phyloP scores from a whole-genome alignment of 2,888 invertebrate species.

The Eucera pruinosa region DNA sequence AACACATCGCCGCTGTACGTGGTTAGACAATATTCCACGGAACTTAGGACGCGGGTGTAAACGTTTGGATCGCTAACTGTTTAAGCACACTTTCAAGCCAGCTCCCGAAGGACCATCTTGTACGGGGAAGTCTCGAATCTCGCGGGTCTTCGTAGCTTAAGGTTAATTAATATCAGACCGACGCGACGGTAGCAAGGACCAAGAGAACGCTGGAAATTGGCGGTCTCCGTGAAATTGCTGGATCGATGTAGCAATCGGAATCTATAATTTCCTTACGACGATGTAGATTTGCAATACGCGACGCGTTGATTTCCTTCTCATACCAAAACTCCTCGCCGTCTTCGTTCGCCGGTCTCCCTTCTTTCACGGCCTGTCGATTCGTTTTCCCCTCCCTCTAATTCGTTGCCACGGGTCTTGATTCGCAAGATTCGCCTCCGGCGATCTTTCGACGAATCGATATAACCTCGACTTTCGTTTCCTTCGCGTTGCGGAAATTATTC shows the following conservation, averaged over 20 bases:
- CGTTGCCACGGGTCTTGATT: slow-evolving; percentile 57
- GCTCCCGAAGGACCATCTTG: slow-evolving; percentile 57
- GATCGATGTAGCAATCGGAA: slow-evolving; percentile 73
- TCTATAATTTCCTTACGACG: slow-evolving; percentile 68
- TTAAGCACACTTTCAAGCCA: slow-evolving; percentile 42
- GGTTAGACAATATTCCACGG: background rate
- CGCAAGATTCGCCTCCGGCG: slow-evolving; percentile 60
- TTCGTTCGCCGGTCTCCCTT: slow-evolving; percentile 24
- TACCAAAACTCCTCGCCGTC: slow-evolving; percentile 45
- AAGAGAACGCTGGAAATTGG: slow-evolving; percentile 72
- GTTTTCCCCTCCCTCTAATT: slow-evolving; percentile 19
- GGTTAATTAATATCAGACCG: slow-evolving; percentile 73
- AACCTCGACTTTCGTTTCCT: slow-evolving; percentile 42
- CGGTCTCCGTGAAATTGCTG: slow-evolving; percentile 71
- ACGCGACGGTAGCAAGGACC: slow-evolving; percentile 26
- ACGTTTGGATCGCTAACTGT: slow-evolving; percentile 44
- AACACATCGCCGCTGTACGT: too few relatives aligned
- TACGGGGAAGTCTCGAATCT: slow-evolving; percentile 52
- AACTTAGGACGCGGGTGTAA: too few relatives aligned
- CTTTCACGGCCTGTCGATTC: slow-evolving; percentile 1
- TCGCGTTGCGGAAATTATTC: background rate
- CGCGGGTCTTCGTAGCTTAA: slow-evolving; percentile 67
- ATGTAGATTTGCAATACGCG: slow-evolving; percentile 36
- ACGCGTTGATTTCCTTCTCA: too few relatives aligned
- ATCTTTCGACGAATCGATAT: slow-evolving; percentile 68